Base-by-base conservation (phyloP, 2,797 vertebrate species). In the Myripristis jacobus region DNA sequence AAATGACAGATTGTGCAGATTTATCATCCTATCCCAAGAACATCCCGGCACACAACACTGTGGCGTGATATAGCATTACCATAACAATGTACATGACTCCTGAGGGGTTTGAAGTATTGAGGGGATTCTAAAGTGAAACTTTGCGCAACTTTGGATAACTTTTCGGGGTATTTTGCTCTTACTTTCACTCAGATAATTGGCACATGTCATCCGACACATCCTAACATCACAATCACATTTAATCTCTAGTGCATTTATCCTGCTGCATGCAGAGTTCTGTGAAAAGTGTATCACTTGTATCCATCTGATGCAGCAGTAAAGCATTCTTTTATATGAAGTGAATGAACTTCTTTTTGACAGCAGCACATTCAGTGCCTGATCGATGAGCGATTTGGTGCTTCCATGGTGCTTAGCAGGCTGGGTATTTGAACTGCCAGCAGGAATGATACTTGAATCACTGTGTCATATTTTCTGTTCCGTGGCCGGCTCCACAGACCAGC, bases 1-100 rank as follows among this genome's bases (percentile, higher is more conserved):
- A 87, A 86, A 82, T 84, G 75, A 88, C 81, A 81, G 73, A 88
- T 36, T 88, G 79, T 77, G 70, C 73, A 70, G 61, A 80, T 87
- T n/a, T 75, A 86, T 85, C 81, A 77, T 72, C 72, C 56, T 56
- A 62, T 62, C 47, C 29, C 25, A 41, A 73, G 41, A 59, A 64
- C 44, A 73, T 61, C 65, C 66, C 67, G 31, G 8, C 55, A 46
- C 67, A 71, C 51, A 43, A 36, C 34, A 21, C 36, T 0, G 2
- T 43, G 19, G 12, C 53, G 66, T 53, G 18, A 74, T 65, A n/a
- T 38, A 53, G 21, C 71, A 64, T 75, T 61, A 54, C 59, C 38
- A 52, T 63, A 59, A 66, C 60, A 71, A 41, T 57, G 25, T 34
- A 48, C 61, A 38, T 7, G 8, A 12, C 60, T 67, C 80, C 70